phyloP scores from a whole-genome alignment of 2,113 vertebrate genomes.

The Caranx melampygus region DNA sequence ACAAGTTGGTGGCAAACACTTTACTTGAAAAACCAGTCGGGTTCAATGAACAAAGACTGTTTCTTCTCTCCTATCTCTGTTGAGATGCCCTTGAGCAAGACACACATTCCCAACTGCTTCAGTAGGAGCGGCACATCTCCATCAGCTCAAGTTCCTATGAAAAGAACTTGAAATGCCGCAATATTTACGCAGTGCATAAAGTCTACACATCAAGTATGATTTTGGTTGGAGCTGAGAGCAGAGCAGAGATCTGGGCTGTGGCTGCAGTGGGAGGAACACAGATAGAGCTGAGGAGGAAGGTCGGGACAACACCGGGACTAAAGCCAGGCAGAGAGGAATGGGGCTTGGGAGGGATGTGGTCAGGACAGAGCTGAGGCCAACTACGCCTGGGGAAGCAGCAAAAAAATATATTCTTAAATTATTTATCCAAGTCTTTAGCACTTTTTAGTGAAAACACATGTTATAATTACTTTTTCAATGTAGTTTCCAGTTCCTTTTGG shows the following conservation, averaged over 20 bases:
- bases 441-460: constrained; percentile 40
- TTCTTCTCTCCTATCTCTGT: constrained; percentile 39
- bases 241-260: constrained; percentile 56
- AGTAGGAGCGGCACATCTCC: constrained; percentile 9
- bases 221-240: constrained; percentile 28
- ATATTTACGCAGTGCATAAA: constrained; percentile 21
- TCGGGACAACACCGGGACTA: constrained; percentile 44
- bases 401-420: constrained; percentile 14
- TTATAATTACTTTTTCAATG: constrained; percentile 17
- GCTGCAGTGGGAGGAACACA: constrained; percentile 59
- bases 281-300: constrained; percentile 51
- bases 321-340: constrained; percentile 64
- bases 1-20: constrained; percentile 29
- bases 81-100: constrained; percentile 55
- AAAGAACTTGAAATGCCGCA: constrained; percentile 31
- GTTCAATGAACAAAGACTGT: constrained; percentile 34
- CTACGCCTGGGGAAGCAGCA: constrained; percentile 49
- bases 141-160: not conserved
- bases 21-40: constrained; percentile 25
- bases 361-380: constrained; percentile 41
- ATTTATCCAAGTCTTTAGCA: constrained; percentile 41
- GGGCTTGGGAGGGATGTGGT: constrained; percentile 65
- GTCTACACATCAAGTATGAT: constrained; percentile 38
- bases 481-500: constrained; percentile 18
- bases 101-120: not conserved